These are phyloP conservation scores for Phenganax subtilis DNA, from an alignment of 92 coral and sea anemone genomes.

Conservation along the genomic window DNA sequence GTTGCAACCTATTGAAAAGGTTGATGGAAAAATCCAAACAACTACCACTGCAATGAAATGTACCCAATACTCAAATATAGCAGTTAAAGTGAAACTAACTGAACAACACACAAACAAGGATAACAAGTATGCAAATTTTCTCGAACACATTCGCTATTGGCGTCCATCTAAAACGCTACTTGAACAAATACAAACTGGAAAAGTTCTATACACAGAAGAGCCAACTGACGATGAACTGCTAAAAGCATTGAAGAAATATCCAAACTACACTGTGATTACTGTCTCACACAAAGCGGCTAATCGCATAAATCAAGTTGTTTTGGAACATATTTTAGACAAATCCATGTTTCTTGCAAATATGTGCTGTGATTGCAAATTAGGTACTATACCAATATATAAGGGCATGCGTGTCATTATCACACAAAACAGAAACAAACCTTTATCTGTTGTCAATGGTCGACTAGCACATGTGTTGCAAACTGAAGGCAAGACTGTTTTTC, in stretches of 20 bases:
- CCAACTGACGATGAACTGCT: constrained; percentile 19
- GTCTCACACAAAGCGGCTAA: constrained; percentile 39
- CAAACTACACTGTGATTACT: not conserved
- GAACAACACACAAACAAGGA: constrained; percentile 22
- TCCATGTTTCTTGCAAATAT: not conserved
- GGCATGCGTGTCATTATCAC: constrained; percentile 36
- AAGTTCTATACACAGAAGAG: constrained; percentile 4
- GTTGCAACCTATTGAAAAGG: too few species aligned
- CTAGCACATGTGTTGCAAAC: constrained; percentile 14
- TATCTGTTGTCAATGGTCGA: constrained; percentile 30
- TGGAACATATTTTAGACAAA: not conserved
- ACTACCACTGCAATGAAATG: too few species aligned
- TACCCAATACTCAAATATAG: not conserved
- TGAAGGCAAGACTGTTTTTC: constrained; percentile 17
- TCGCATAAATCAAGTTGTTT: constrained; percentile 1
- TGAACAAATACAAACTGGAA: constrained; percentile 19
- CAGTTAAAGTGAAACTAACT: not conserved
- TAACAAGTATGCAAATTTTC: constrained; percentile 2
- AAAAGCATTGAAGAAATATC: not conserved
- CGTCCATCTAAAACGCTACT: constrained; percentile 29
- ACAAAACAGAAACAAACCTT: constrained; percentile 30
- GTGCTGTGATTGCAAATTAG: constrained; percentile 10
- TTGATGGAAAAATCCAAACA: too few species aligned
- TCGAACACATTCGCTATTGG: constrained; percentile 37
- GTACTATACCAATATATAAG: constrained; percentile 1